phyloP scores from a whole-genome alignment of 1,140 invertebrate genomes.

The Penaeus japonicus region DNA sequence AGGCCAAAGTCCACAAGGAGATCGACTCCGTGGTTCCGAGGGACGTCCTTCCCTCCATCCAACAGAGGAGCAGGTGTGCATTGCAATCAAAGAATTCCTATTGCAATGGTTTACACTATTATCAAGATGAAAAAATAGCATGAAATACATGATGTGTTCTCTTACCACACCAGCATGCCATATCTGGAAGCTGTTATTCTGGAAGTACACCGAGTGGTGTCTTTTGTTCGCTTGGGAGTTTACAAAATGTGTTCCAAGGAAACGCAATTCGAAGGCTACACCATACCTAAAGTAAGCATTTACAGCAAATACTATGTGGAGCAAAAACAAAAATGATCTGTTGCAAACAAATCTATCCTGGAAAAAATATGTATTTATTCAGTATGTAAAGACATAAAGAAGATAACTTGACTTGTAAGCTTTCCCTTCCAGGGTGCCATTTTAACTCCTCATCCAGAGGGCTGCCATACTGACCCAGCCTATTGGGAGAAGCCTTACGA shows the following conservation, averaged over 20 bases:
- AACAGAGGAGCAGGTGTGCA: conserved; percentile 4
- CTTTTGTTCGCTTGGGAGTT: background rate
- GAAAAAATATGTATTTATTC: no score
- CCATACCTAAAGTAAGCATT: background rate
- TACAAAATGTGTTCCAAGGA: background rate
- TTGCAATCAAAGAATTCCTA: no score
- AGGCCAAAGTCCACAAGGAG: conserved; percentile 82
- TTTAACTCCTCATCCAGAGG: background rate
- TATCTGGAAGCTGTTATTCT: conserved; percentile 12
- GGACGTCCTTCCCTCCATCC: background rate
- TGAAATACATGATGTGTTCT: background rate
- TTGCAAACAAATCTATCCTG: no score
- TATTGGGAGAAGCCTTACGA: conserved; percentile 77
- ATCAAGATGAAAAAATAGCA: no score
- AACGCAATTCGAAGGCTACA: background rate
- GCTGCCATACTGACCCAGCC: conserved; percentile 73
- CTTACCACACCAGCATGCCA: background rate
- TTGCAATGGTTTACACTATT: no score
- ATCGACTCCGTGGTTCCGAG: background rate
- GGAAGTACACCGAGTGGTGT: background rate
- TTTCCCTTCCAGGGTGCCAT: background rate
- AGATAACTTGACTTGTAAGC: background rate
- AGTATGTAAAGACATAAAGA: no score
- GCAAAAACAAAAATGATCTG: no score
- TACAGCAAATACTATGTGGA: no score